phyloP scores from a whole-genome alignment of 2,888 invertebrate species.

The Acanthosoma haemorrhoidale region DNA sequence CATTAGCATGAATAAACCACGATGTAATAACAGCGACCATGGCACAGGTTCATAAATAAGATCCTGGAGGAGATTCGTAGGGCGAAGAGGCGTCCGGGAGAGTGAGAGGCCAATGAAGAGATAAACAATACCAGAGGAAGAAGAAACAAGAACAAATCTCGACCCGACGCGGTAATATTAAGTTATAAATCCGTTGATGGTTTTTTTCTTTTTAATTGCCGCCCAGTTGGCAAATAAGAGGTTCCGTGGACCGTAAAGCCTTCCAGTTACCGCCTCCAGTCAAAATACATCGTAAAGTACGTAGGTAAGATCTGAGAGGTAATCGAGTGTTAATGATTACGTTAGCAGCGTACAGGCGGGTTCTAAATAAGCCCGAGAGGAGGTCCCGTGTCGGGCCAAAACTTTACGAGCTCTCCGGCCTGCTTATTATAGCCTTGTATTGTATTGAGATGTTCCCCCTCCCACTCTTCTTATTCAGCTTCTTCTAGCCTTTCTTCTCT shows the following conservation, averaged over 20 bases:
- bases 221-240: conserved; percentile 5
- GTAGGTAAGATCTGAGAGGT: not conserved
- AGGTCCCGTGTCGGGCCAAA: not conserved
- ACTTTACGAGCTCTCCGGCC: not conserved
- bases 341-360: not conserved
- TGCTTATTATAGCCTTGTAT: conserved; percentile 10
- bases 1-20: conserved; percentile 10
- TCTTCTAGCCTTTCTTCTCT: not conserved
- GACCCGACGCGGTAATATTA: not conserved
- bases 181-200: conserved; percentile 12
- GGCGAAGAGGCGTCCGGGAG: not conserved
- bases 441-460: conserved; percentile 8
- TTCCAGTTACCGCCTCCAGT: not conserved
- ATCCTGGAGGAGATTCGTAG: not conserved
- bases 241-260: conserved; percentile 11
- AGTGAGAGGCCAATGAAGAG: not conserved
- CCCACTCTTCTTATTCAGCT: not conserved
- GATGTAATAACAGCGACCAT: too few relatives aligned
- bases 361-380: not conserved
- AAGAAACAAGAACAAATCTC: not conserved
- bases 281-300: conserved; percentile 2
- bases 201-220: conserved; percentile 8
- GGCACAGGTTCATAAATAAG: conserved; percentile 14
- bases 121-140: not conserved
- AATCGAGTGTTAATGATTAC: conserved; percentile 14